These are phyloP conservation scores for Pseudotriccus pelzelni DNA, from an alignment of 2,797 vertebrate genomes.

Conservation along the genomic window DNA sequence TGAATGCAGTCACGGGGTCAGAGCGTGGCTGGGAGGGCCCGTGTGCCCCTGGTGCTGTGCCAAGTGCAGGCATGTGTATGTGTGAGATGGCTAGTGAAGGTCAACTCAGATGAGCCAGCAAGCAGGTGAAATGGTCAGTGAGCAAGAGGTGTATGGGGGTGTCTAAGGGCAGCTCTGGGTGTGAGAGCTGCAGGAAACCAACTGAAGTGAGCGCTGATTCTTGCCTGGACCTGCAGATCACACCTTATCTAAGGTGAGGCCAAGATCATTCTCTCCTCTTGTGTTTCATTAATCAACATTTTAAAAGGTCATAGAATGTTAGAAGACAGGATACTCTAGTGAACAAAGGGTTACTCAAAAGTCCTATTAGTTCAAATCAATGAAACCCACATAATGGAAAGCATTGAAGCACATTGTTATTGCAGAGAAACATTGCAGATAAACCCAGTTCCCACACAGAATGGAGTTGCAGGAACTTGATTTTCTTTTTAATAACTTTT, in stretches of 20 bases:
- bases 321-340: background rate
- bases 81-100: background rate
- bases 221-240: background rate
- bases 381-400: background rate
- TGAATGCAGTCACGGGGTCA: accelerated
- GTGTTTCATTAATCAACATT: background rate
- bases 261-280: background rate
- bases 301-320: background rate
- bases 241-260: background rate
- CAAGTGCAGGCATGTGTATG: accelerated
- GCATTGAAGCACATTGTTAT: background rate
- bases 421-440: background rate
- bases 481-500: background rate
- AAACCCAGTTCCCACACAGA: background rate
- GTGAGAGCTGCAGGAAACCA: background rate
- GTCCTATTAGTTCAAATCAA: background rate
- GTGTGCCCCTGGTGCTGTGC: accelerated
- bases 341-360: background rate
- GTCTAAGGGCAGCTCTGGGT: background rate
- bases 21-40: accelerated
- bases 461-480: background rate
- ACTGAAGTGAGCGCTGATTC: accelerated
- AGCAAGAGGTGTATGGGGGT: background rate
- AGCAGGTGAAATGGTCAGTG: background rate
- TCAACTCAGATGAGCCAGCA: no score